Conservation (phyloP, 2,888 invertebrate genomes). For the Macrophya annulata region DNA sequence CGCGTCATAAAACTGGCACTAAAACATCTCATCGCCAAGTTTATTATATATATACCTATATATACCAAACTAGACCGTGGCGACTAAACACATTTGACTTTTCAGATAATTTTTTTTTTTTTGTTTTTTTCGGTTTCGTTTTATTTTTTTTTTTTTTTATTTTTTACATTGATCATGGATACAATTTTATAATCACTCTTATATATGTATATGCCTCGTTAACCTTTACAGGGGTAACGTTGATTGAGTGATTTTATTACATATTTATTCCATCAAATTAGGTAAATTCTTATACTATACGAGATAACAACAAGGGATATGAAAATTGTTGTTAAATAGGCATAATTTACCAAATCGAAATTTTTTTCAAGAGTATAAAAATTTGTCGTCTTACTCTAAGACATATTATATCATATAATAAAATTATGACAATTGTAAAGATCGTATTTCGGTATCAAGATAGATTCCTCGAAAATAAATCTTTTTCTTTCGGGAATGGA, state of each 20-base stretch:
- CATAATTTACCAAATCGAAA: neutral
- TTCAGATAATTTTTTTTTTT: neutral
- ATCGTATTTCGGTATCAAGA: neutral
- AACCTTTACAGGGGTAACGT: neutral
- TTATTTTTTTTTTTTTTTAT: neutral
- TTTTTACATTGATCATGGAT: neutral
- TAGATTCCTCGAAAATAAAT: neutral
- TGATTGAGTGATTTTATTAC: neutral
- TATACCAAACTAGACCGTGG: constrained; percentile 38
- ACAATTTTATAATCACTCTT: neutral
- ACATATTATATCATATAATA: neutral
- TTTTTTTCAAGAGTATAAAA: too few relatives aligned
- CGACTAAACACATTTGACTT: neutral
- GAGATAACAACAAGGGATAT: neutral
- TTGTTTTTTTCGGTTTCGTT: too few relatives aligned
- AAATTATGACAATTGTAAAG: too few relatives aligned
- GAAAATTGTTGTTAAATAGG: neutral
- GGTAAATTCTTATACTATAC: neutral
- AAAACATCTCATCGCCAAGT: constrained; percentile 26
- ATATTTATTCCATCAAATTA: neutral
- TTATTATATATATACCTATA: neutral
- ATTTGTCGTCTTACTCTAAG: too few relatives aligned
- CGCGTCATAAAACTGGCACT: constrained; percentile 39
- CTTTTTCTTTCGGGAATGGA: neutral
- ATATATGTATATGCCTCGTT: constrained; percentile 11